Conservation (phyloP, 2,888 invertebrate species). For the Rhynchonema sp. region DNA sequence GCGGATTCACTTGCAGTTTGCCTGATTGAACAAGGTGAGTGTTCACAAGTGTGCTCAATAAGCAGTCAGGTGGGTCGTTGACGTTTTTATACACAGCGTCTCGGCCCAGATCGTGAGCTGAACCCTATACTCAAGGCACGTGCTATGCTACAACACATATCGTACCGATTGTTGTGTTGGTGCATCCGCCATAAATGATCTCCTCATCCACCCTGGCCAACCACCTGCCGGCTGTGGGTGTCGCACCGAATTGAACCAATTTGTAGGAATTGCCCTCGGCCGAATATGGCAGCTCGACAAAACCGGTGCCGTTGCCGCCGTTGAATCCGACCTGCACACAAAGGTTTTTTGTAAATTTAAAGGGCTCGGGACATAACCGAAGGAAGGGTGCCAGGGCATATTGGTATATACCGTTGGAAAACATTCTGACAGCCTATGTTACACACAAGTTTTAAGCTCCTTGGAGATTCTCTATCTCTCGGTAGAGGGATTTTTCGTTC, state of each 20-base stretch:
- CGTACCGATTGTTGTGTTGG: constrained; percentile 21
- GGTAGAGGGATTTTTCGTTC: no score
- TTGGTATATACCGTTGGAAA: no score
- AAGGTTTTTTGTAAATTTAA: background rate
- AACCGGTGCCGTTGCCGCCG: constrained; percentile 65
- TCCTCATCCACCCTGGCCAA: constrained; percentile 81
- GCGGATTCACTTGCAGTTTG: background rate
- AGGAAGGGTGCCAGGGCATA: no score
- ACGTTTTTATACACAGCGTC: no score
- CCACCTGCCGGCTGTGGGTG: constrained; percentile 48
- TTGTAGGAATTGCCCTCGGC: constrained; percentile 15
- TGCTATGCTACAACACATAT: no score
- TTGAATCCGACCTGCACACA: constrained; percentile 44
- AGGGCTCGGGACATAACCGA: background rate
- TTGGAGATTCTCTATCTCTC: no score
- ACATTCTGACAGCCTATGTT: no score
- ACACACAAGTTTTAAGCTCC: no score
- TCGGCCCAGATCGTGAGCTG: no score
- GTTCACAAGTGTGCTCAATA: no score
- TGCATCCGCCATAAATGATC: constrained; percentile 69
- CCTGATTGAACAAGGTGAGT: background rate
- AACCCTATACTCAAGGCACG: no score
- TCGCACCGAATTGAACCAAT: constrained; percentile 10
- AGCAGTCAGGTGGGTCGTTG: no score
- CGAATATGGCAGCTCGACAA: constrained; percentile 13